Conservation (phyloP, 2,113 vertebrate species). For the Heteronetta atricapilla region DNA sequence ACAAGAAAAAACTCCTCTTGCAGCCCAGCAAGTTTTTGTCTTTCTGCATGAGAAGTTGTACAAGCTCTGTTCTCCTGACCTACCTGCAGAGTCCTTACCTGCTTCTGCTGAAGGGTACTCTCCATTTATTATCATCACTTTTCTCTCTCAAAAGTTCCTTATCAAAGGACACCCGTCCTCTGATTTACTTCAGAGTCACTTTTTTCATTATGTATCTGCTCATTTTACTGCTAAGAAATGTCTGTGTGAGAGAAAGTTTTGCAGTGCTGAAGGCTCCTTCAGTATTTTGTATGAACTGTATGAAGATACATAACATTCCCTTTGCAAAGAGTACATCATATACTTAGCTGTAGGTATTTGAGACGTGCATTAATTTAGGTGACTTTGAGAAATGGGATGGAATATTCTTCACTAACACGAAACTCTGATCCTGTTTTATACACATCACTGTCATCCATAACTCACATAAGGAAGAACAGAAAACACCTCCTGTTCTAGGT, state of each 20-base stretch:
- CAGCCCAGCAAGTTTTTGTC: not conserved
- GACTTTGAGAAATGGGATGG: not conserved
- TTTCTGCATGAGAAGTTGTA: not conserved
- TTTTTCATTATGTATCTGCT: not conserved
- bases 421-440: not conserved
- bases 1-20: not conserved
- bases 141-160: not conserved
- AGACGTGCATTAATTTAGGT: not conserved
- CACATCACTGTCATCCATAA: not conserved
- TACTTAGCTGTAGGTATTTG: not conserved
- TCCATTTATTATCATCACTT: not conserved
- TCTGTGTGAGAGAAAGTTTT: not conserved
- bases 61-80: not conserved
- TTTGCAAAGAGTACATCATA: accelerated
- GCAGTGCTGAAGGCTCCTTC: not conserved
- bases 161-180: not conserved
- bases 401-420: not conserved
- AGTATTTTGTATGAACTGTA: not conserved
- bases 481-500: not conserved
- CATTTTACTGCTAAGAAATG: not conserved
- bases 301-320: not conserved
- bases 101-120: not conserved
- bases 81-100: not conserved
- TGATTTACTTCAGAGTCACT: not conserved
- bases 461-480: not conserved